Evolutionary conservation across 1,140 invertebrate species (phyloP), one percentile per base, ranked within the genome.

Genomic region (Sminthurides bifidus): DNA sequence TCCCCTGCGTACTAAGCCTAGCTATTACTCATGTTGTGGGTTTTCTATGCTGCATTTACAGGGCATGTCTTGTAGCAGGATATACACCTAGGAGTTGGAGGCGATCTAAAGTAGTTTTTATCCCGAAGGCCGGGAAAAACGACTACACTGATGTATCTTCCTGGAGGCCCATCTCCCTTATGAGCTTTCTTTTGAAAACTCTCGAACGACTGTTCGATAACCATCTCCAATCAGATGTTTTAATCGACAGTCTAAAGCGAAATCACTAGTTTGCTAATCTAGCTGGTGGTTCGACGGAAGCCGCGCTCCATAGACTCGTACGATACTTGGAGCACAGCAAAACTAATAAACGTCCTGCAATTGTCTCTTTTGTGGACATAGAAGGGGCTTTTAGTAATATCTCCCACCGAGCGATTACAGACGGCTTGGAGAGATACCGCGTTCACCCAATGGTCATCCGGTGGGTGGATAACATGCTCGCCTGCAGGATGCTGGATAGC

Each of bases 91-190:
- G 0, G 1, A 8, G 0, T 24, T 63, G 57, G 56, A 19, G 38
- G 24, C 23, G 50, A 31, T 30, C 45, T 2, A 56, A 29, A 38
- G 56, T 45, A 8, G 27, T 63, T 0, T 63, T 54, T 50, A 23
- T 63, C 0, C 53, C 61, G 1, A 63, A 59, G 38, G 56, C 57
- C 2, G 57, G 54, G 1, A 63, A 59, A 19, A 3, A 27, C 3
- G 52, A 54, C 24, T 56, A 59, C 40, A 12, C 35, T 14, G 31
- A 33, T 30, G 24, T 30, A 0, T 37, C 24, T n/a, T 23, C 49
- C 1, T 63, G 56, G 56, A 41, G 56, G 23, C 53, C 61, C 0
- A 59, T 63, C 19, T 63, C 57, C 5, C 19, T 63, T 19, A 59
- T 58, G 14, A 57, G 57, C 10, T 63, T 59, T 29, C 17, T 57